Conservation (phyloP, 2,888 invertebrate genomes). For the Ganaspis brasiliensis region DNA sequence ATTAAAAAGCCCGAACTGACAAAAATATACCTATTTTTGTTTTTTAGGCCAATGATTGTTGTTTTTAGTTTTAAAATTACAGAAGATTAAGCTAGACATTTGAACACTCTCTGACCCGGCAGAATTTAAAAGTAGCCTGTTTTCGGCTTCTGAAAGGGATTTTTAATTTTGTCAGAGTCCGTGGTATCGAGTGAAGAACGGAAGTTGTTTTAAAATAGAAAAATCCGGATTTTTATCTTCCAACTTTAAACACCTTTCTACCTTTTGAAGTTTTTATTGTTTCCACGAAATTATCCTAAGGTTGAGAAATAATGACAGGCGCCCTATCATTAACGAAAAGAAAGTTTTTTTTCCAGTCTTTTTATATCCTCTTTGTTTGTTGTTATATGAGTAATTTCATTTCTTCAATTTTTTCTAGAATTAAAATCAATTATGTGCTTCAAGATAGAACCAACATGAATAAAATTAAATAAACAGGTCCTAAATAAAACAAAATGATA, state of each 20-base stretch:
- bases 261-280: slow-evolving; percentile 11
- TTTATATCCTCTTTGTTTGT: background rate
- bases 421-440: background rate
- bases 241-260: background rate
- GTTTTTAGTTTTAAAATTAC: too few relatives aligned
- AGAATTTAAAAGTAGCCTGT: slow-evolving; percentile 27
- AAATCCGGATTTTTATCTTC: slow-evolving; percentile 23
- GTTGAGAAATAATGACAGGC: background rate
- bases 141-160: slow-evolving; percentile 34
- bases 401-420: too few relatives aligned
- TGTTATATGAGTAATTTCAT: background rate
- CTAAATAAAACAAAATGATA: too few relatives aligned
- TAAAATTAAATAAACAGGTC: slow-evolving; percentile 4
- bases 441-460: too few relatives aligned
- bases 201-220: slow-evolving; percentile 38
- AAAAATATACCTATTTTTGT: background rate
- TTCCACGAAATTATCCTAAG: background rate
- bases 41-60: background rate
- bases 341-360: background rate
- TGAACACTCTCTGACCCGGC: slow-evolving; percentile 2
- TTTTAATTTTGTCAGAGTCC: slow-evolving; percentile 24
- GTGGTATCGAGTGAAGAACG: slow-evolving; percentile 11
- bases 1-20: too few relatives aligned
- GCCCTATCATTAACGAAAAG: background rate
- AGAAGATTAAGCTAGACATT: too few relatives aligned